Evolutionary conservation across 2,888 invertebrate species (phyloP), one percentile per base, ranked within the genome.

Genomic region (Matsumyia berberina): DNA sequence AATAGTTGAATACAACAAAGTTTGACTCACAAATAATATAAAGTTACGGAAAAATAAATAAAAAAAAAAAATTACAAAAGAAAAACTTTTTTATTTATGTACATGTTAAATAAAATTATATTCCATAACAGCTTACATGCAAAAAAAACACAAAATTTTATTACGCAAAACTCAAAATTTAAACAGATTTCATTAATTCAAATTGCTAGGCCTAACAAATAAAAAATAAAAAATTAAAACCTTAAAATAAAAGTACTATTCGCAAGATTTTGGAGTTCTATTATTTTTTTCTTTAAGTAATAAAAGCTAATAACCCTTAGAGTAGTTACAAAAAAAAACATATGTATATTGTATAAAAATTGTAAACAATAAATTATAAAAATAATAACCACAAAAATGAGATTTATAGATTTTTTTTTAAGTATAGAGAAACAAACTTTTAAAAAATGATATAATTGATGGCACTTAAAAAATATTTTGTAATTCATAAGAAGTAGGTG

Each of bases 331-430:
- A 6, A 37, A 33, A 17, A 11, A 19, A 15, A n/a, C 17, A 49
- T 31, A 9, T 37, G 19, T 17, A 69, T 24, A 12, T 46, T 57
- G 33, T 53, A 73, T 35, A 62, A 62, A 24, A 49, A 57, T 35
- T 55, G 29, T 57, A 55, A 31, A 69, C n/a, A 62, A 24, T 29
- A 49, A 55, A 49, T 51, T 44, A 64, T 19, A 55, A 29, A 57
- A 51, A 62, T 64, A 60, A 79, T 31, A 58, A 67, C 33, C 57
- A 57, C 9, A 66, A 69, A 24, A 81, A 76, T 81, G 76, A 81
- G 76, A 76, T 69, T 60, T 67, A 44, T 70, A 9, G 29, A n/a
- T n/a, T n/a, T n/a, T n/a, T n/a, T n/a, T n/a, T n/a, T n/a, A n/a
- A 58, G 58, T 46, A 42, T 24, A 53, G 44, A 33, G 55, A 76